These are phyloP conservation scores for Burhinus oedicnemus DNA, from an alignment of 2,113 vertebrate species.

Conservation along the genomic window DNA sequence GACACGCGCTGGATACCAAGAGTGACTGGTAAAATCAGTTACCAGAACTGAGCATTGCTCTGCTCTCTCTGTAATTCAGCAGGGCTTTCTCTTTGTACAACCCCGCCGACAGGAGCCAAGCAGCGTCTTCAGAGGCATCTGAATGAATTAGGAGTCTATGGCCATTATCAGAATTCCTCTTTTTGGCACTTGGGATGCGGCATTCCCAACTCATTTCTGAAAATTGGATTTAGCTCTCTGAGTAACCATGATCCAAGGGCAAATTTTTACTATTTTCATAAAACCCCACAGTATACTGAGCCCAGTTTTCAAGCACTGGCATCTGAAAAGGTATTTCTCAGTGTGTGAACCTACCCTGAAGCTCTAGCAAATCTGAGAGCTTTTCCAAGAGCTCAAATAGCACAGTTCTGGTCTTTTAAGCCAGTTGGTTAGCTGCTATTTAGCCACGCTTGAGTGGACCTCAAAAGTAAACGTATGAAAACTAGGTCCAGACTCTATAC, in stretches of 20 bases:
- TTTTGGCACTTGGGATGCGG: background rate
- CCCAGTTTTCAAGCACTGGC: background rate
- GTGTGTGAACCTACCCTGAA: background rate
- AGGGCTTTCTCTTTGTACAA: background rate
- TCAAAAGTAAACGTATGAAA: background rate
- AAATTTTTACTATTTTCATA: background rate
- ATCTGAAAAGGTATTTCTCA: background rate
- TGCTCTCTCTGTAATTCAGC: background rate
- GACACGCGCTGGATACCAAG: background rate
- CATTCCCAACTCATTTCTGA: background rate
- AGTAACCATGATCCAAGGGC: background rate
- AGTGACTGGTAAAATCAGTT: background rate
- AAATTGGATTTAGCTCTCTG: background rate
- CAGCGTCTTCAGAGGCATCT: background rate
- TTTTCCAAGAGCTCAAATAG: background rate
- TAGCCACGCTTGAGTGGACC: background rate
- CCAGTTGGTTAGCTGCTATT: background rate
- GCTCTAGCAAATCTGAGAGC: background rate
- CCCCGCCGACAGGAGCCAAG: background rate
- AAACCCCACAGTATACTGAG: background rate
- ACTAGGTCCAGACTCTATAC: background rate
- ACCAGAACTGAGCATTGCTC: background rate
- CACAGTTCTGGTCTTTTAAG: background rate
- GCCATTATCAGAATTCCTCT: background rate
- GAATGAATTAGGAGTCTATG: background rate